phyloP scores from a whole-genome alignment of 2,113 vertebrate genomes.

The Sciurus niger region DNA sequence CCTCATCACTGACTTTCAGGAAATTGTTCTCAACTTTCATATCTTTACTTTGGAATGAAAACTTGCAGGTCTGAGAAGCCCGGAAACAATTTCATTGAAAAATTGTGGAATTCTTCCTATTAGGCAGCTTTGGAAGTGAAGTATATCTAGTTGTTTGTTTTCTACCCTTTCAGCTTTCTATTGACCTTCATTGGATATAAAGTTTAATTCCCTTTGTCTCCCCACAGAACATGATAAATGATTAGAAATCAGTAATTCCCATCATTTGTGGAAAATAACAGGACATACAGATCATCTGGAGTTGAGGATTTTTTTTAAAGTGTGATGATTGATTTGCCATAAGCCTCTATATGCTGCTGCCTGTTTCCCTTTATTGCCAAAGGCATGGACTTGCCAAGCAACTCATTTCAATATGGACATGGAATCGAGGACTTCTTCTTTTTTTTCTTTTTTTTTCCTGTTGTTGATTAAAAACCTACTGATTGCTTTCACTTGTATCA shows the following conservation, averaged over 20 bases:
- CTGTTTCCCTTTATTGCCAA: neutral
- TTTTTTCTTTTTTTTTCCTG: neutral
- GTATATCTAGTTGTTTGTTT: constrained; percentile 43
- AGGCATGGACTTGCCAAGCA: neutral
- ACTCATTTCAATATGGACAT: neutral
- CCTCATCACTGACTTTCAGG: constrained; percentile 75
- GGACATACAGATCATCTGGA: neutral
- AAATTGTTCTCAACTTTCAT: constrained; percentile 71
- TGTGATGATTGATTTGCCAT: constrained; percentile 33
- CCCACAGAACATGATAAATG: neutral
- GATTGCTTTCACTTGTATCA: neutral
- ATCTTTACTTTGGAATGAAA: constrained; percentile 59
- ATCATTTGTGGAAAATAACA: constrained; percentile 44
- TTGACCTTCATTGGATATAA: constrained; percentile 15
- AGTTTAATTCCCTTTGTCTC: constrained; percentile 66
- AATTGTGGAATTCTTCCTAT: constrained; percentile 57
- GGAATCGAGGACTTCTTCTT: neutral
- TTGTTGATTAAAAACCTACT: constrained; percentile 31
- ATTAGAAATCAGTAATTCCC: constrained; percentile 48
- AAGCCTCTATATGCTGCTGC: neutral
- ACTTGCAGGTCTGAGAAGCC: constrained; percentile 52
- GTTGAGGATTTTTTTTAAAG: neutral
- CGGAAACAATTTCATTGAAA: constrained; percentile 70
- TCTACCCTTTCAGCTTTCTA: neutral
- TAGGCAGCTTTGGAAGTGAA: neutral